A percentile compares a stretch with the other conserved stretches of the same genome.
These are phyloP conservation scores for Myotis vivesi DNA, from an alignment of 2,797 vertebrate species.

Conservation along the genomic window DNA sequence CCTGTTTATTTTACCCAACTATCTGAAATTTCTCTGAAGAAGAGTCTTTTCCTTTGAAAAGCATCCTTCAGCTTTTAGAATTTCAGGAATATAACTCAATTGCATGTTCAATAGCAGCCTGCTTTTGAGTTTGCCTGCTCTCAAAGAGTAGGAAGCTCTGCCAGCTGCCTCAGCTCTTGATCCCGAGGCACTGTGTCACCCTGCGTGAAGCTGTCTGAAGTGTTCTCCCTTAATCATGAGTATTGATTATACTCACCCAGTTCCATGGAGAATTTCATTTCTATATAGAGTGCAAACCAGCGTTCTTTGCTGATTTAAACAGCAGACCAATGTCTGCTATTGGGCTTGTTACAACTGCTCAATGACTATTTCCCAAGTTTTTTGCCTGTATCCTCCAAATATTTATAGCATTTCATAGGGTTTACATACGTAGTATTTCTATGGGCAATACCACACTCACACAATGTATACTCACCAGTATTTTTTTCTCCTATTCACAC, in stretches of 20 bases:
- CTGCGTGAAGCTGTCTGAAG: not conserved
- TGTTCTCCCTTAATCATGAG: constrained; percentile 7
- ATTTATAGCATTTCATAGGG: not conserved
- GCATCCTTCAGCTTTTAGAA: not conserved
- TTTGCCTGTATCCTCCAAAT: not conserved
- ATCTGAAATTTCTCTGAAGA: not conserved
- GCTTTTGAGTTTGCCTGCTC: not conserved
- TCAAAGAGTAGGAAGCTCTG: not conserved
- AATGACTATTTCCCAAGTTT: not conserved
- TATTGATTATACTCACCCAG: not conserved
- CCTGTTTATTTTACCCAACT: not conserved
- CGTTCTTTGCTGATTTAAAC: not conserved
- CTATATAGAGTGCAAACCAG: not conserved
- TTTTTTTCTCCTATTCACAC: not conserved
- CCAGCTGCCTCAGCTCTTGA: not conserved
- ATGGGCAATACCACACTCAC: no score
- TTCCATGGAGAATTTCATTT: not conserved
- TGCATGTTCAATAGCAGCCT: not conserved
- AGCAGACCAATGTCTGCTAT: not conserved
- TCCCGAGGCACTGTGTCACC: fast-evolving
- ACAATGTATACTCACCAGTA: not conserved
- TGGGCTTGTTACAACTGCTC: not conserved
- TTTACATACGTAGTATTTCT: not conserved
- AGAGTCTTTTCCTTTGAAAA: not conserved
- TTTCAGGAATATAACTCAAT: not conserved